These are phyloP conservation scores for human (Homo sapiens) DNA, from an alignment of 2,113 vertebrate genomes.

Conservation along the genomic window GRCh38 chrX:15355501-15356000, in stretches of 20 bases:
- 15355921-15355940: not conserved
- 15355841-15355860: not conserved
- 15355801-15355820: not conserved
- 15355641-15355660: not conserved
- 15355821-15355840: not conserved
- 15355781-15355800: not conserved
- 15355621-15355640: not conserved
- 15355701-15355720: not conserved
- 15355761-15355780: not conserved
- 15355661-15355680: not conserved
- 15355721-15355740: not conserved
- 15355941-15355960: not conserved
- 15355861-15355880: not conserved
- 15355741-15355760: not conserved
- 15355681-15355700: constrained; percentile 28
- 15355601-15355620: not conserved
- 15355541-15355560: not conserved
- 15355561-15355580: not conserved
- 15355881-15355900: not conserved
- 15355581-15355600: constrained; percentile 1
- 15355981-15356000: not conserved
- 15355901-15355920: not conserved
- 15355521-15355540: not conserved
- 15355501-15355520: not conserved
- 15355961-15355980: constrained; percentile 10